phyloP scores from a whole-genome alignment of 2,888 invertebrate genomes.

The Conistra vaccinii region DNA sequence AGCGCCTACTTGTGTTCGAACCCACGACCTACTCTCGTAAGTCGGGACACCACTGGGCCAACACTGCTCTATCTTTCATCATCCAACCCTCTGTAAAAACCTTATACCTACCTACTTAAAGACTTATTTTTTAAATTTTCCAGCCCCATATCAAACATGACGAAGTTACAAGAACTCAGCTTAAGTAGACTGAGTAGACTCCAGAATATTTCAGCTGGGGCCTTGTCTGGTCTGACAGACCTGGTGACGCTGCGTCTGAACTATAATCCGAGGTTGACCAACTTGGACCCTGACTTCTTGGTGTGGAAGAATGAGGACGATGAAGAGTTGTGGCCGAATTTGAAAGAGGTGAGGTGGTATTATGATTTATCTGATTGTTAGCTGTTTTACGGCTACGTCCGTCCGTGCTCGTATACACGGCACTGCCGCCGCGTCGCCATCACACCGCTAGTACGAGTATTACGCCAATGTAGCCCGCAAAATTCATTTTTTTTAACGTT shows the following conservation, averaged over 20 bases:
- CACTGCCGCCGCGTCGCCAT: too few species aligned
- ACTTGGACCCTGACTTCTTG: slow-evolving; percentile 91
- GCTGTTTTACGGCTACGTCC: neutral
- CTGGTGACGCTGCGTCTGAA: slow-evolving; percentile 90
- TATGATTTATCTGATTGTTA: neutral
- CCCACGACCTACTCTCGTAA: too few species aligned
- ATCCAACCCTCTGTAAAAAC: too few species aligned
- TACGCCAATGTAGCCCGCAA: too few species aligned
- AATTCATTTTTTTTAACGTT: too few species aligned
- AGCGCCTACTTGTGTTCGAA: too few species aligned
- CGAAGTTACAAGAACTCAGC: slow-evolving; percentile 90
- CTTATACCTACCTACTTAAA: too few species aligned
- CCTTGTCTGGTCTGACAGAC: slow-evolving; percentile 76
- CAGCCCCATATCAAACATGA: slow-evolving; percentile 90
- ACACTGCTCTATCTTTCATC: too few species aligned
- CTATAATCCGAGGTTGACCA: slow-evolving; percentile 91
- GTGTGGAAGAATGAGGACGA: slow-evolving; percentile 80
- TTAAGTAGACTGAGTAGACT: slow-evolving; percentile 92
- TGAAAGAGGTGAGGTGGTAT: slow-evolving; percentile 89
- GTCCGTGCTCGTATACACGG: too few species aligned
- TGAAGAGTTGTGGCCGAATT: slow-evolving; percentile 89
- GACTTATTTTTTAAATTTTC: slow-evolving; percentile 51
- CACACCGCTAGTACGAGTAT: too few species aligned
- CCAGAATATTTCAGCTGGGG: slow-evolving; percentile 87
- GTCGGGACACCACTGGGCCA: too few species aligned